Base-by-base conservation (phyloP, 2,113 vertebrate species). In the Pogona vitticeps region DNA sequence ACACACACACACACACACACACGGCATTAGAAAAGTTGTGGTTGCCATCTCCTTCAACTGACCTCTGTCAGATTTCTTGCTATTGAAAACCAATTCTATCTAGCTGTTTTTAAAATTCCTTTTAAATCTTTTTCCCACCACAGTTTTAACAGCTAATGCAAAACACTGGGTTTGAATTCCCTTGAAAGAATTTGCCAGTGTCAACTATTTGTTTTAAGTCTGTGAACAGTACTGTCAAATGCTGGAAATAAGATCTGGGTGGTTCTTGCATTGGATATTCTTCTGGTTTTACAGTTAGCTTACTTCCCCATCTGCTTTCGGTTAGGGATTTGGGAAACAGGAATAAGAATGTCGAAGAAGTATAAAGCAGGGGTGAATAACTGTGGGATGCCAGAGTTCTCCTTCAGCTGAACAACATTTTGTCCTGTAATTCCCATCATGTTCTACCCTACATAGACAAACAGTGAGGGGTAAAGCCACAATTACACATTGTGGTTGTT, bases 271-370 rank as follows among this genome's bases (percentile, higher is more conserved):
- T 1, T 59, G 76, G 63, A 38, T 85, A 21, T 75, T 80, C 73
- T 14, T 31, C 40, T 82, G 26, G 40, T 46, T 63, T 65, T 82
- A 76, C 26, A 26, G 40, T 56, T 46, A 84, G 2, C 20, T 77
- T 14, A 15, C 18, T 40, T 92, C 86, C 85, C 85, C 80, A 84
- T 93, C 82, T 93, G 70, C 20, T 92, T 92, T 93, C 80, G 72
- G 89, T 38, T 67, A 61, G 59, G 28, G 42, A 58, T 7, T 76
- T 90, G 33, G 38, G 82, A 84, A 89, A 13, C 80, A 42, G 80
- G 84, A 73, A 80, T 68, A 70, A 77, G 76, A 68, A 67, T 26
- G 89, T 88, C 88, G n/a, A 68, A 67, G 83, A 63, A 40, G 40
- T 17, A 52, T 76, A 76, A 18, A 21, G 26, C 31, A 52, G 10